Conservation (phyloP, 2,797 vertebrate species). For the Coregonus sp. region DNA sequence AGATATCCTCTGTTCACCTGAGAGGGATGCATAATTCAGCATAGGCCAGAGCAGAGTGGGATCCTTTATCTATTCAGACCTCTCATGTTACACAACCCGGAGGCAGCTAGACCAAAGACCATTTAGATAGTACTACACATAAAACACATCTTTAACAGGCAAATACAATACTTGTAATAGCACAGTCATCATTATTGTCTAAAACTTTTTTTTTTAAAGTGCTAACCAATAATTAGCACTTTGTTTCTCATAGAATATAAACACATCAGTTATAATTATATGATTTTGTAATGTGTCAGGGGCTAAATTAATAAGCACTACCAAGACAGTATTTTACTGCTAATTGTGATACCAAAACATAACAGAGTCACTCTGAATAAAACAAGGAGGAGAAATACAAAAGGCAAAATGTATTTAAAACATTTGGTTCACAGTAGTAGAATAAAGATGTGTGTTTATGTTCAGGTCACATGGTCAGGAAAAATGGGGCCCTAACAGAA, state of each 20-base stretch:
- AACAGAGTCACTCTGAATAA: slow-evolving; percentile 24
- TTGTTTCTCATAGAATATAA: slow-evolving; percentile 18
- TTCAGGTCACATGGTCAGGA: background rate
- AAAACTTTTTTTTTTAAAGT: background rate
- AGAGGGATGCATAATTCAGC: slow-evolving; percentile 76
- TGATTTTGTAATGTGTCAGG: slow-evolving; percentile 23
- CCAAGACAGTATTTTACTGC: slow-evolving; percentile 27
- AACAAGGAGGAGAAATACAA: slow-evolving; percentile 28
- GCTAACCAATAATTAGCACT: background rate
- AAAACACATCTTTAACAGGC: background rate
- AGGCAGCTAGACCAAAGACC: slow-evolving; percentile 5
- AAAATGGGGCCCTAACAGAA: background rate
- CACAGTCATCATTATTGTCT: background rate
- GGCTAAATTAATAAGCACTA: slow-evolving; percentile 17
- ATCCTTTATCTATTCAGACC: slow-evolving; percentile 46
- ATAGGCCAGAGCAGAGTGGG: slow-evolving; percentile 45
- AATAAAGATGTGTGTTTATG: background rate
- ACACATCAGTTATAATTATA: slow-evolving; percentile 37
- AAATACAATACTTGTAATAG: background rate
- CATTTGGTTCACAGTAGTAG: background rate
- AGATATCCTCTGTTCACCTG: slow-evolving; percentile 63
- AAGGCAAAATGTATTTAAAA: slow-evolving; percentile 11
- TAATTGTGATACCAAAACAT: slow-evolving; percentile 40
- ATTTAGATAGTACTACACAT: background rate
- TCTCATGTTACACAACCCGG: slow-evolving; percentile 64